Conservation (phyloP, 2,888 invertebrate species). For the Gisinianus flammeolus region DNA sequence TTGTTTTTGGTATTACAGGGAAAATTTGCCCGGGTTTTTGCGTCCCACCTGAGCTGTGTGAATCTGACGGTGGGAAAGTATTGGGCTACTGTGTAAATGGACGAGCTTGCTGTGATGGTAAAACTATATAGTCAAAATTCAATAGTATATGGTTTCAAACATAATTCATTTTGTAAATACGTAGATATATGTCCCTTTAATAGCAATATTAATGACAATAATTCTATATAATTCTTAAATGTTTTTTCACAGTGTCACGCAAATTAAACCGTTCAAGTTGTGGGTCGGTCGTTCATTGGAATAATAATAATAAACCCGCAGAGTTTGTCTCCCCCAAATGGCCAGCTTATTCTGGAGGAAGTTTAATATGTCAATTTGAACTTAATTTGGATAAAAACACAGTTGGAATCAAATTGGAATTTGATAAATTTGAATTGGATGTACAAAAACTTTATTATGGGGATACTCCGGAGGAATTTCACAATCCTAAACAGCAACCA, state of each 20-base stretch:
- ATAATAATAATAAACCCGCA: background rate
- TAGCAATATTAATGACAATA: too few species aligned
- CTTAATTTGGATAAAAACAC: conserved; percentile 10
- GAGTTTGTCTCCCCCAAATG: conserved; percentile 38
- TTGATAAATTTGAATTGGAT: conserved; percentile 33
- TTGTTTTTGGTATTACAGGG: background rate
- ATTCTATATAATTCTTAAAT: too few species aligned
- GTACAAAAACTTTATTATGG: background rate
- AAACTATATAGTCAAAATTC: background rate
- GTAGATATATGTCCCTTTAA: too few species aligned
- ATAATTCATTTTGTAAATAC: background rate
- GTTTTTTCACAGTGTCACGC: background rate
- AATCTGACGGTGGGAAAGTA: conserved; percentile 27
- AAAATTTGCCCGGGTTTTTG: conserved; percentile 42
- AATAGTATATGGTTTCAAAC: background rate
- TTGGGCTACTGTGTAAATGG: conserved; percentile 36
- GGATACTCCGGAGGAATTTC: background rate
- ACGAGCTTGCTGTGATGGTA: conserved; percentile 42
- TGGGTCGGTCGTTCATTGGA: background rate
- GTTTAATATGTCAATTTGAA: conserved; percentile 37
- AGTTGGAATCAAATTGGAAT: conserved; percentile 31
- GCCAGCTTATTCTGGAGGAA: conserved; percentile 24
- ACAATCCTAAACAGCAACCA: background rate
- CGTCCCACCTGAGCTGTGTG: conserved; percentile 34
- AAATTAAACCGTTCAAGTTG: background rate